Evolutionary conservation across 1,140 invertebrate species (phyloP).

Genomic region (Euschistus heros): DNA sequence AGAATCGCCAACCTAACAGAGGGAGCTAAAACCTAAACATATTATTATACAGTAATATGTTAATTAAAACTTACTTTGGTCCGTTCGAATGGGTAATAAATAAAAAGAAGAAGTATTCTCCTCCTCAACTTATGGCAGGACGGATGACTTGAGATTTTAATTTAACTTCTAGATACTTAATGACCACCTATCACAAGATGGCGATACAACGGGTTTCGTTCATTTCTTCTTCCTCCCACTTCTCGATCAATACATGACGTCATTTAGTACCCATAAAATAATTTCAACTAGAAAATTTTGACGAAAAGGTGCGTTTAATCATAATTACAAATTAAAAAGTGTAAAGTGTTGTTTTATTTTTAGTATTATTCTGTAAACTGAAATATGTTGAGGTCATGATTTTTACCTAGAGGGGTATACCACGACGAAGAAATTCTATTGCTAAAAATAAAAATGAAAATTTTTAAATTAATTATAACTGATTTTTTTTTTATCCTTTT

Average conservation of each 20-base stretch:
- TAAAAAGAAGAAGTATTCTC: constrained; percentile 47
- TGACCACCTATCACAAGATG: constrained; percentile 42
- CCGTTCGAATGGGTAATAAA: constrained; percentile 55
- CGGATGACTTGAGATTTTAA: constrained; percentile 43
- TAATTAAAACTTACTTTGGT: constrained; percentile 42
- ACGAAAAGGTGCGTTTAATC: not conserved
- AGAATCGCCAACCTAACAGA: constrained; percentile 16
- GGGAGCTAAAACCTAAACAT: constrained; percentile 6
- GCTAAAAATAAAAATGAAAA: too few relatives aligned
- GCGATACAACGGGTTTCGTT: constrained; percentile 34
- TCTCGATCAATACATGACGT: constrained; percentile 30
- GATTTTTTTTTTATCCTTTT: too few relatives aligned
- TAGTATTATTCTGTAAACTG: not conserved
- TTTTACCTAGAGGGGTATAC: too few relatives aligned
- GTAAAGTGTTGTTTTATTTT: not conserved
- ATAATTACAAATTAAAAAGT: not conserved
- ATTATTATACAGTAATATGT: not conserved
- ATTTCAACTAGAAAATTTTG: not conserved
- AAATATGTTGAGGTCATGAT: not conserved
- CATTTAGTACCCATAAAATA: constrained; percentile 16
- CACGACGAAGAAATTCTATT: too few relatives aligned
- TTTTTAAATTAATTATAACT: too few relatives aligned
- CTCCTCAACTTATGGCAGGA: constrained; percentile 39
- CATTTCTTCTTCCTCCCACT: constrained; percentile 23
- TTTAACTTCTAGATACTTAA: constrained; percentile 22